Conservation (phyloP, 2,888 invertebrate genomes). For the Eristalis pertinax region DNA sequence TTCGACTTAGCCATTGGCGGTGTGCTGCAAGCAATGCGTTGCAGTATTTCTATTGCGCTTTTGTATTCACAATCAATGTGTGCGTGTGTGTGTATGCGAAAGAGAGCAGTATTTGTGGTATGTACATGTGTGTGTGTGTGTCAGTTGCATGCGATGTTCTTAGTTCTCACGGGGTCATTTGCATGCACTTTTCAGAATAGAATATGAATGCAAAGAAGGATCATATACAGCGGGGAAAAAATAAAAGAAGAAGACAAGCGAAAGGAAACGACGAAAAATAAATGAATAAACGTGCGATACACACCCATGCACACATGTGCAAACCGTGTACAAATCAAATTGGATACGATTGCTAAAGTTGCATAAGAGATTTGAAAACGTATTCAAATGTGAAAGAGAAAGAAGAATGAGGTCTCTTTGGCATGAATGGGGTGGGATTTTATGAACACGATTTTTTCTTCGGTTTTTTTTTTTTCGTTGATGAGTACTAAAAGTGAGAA, state of each 20-base stretch:
- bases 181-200: constrained; percentile 66
- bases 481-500: neutral
- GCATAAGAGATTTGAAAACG: constrained; percentile 11
- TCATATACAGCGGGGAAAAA: constrained; percentile 7
- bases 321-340: constrained; percentile 18
- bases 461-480: neutral
- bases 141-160: constrained; percentile 42
- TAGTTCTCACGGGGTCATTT: constrained; percentile 71
- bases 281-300: constrained; percentile 27
- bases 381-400: constrained; percentile 14
- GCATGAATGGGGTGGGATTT: neutral
- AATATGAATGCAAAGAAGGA: constrained; percentile 39
- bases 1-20: constrained; percentile 43
- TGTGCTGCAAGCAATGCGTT: constrained; percentile 63
- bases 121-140: constrained; percentile 9
- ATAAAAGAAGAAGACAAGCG: neutral
- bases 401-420: neutral
- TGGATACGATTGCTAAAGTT: constrained; percentile 24
- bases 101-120: neutral
- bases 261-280: constrained; percentile 22
- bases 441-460: neutral
- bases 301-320: neutral
- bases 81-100: constrained; percentile 8
- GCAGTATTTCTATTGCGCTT: constrained; percentile 63
- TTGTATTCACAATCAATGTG: constrained; percentile 17